Evolutionary conservation across 2,888 invertebrate species (phyloP), one percentile per base, ranked within the genome.

Genomic region (Lordiphosa andalusiaca): DNA sequence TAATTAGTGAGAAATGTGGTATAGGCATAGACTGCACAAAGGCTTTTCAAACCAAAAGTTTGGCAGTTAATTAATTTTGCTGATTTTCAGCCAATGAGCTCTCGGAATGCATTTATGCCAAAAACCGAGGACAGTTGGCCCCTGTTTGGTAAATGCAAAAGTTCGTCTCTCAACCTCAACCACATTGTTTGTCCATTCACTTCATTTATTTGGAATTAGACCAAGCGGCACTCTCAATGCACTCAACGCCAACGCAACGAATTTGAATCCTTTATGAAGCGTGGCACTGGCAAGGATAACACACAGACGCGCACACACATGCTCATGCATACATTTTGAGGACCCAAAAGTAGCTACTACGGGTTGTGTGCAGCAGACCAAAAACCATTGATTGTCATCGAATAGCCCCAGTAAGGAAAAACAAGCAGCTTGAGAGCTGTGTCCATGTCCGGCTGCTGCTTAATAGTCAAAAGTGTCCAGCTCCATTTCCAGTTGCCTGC

Each of bases 321-420:
- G 77, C 57, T 67, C 77, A 66, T 77, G 84, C 84, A 84, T 81
- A 67, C 59, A 71, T 73, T 69, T 56, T 56, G 58, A 41, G 44
- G 35, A 44, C 47, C 39, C 44, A 57, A 60, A 70, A 75, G 69
- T 69, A 69, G 66, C 66, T 60, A 56, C 55, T 38, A 59, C 44
- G 63, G 61, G 51, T 64, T 16, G 51, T 81, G 77, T 86, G 82
- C 87, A 87, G 67, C 86, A 86, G 86, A 87, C 87, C 87, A 86
- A 88, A 86, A 87, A 85, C 88, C 88, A 87, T 87, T 87, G 88
- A 87, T 87, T 87, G 88, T 87, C 87, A 87, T 86, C 88, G 86
- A 87, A 87, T 75, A 66, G 66, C 67, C 51, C 55, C 55, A 53
- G 74, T 61, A 50, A 49, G 46, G 53, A 53, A 53, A 53, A 70